Evolutionary conservation across 37 sponge, comb jelly and placozoan species (phyloP).

Genomic region (Haliclona indistincta): DNA sequence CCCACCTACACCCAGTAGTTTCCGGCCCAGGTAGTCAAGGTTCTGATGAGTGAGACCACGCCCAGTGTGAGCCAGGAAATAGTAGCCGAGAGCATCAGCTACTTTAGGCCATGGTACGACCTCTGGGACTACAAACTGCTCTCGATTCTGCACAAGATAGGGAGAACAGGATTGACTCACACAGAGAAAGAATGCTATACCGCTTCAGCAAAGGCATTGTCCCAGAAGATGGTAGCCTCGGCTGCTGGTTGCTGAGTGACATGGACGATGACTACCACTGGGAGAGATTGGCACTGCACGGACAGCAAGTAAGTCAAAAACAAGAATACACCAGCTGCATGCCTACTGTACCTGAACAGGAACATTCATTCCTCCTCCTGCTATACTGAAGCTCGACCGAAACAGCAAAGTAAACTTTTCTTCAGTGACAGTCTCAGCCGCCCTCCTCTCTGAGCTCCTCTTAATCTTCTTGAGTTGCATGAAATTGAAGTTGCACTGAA

Average conservation of each 20-base stretch:
- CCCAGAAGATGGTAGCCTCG: constrained; percentile 99
- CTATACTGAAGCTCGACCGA: constrained; percentile 73
- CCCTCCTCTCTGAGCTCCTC: constrained; percentile 69
- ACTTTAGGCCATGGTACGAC: too few relatives aligned
- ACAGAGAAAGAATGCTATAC: too few relatives aligned
- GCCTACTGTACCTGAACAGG: constrained; percentile 14
- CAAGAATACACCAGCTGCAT: background rate
- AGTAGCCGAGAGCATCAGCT: too few relatives aligned
- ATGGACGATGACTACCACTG: constrained; percentile 95
- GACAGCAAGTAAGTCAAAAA: background rate
- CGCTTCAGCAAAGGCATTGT: constrained; percentile 89
- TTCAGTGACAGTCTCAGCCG: constrained; percentile 89
- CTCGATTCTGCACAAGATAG: too few relatives aligned
- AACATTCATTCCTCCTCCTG: constrained; percentile 72
- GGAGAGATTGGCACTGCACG: constrained; percentile 54
- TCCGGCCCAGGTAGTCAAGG: too few relatives aligned
- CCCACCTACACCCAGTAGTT: too few relatives aligned
- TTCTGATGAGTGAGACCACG: too few relatives aligned
- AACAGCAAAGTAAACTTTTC: constrained; percentile 91
- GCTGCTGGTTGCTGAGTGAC: constrained; percentile 92
- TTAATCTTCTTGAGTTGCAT: constrained; percentile 71
- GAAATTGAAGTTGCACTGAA: constrained; percentile 71
- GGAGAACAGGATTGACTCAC: too few relatives aligned
- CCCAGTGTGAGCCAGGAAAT: too few relatives aligned
- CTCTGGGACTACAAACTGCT: too few relatives aligned